These are phyloP conservation scores for Crotalus helleri DNA, from an alignment of 2,113 vertebrate species.

Conservation along the genomic window DNA sequence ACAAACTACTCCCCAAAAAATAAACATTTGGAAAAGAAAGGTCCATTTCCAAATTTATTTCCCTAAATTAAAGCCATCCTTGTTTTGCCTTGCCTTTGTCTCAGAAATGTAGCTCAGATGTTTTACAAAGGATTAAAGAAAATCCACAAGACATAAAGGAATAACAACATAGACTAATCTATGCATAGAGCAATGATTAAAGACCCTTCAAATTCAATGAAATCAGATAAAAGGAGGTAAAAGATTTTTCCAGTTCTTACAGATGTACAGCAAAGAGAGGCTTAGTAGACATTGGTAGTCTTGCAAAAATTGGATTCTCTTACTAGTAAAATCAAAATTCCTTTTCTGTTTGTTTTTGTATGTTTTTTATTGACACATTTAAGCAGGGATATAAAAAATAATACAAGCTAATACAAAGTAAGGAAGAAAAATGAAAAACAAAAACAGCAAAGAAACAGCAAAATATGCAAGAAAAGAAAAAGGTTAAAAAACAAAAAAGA, in stretches of 20 bases:
- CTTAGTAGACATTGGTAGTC: not conserved
- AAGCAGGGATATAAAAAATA: not conserved
- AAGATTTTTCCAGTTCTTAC: not conserved
- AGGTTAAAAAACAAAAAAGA: not conserved
- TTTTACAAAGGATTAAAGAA: slow-evolving; percentile 31
- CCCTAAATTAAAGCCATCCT: not conserved
- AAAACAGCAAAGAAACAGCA: not conserved
- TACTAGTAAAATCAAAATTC: not conserved
- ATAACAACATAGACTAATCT: slow-evolving; percentile 24
- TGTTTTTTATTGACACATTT: not conserved
- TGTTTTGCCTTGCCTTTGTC: slow-evolving; percentile 26
- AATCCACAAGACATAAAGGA: not conserved
- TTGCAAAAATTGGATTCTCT: not conserved
- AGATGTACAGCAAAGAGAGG: slow-evolving; percentile 8
- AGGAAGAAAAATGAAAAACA: not conserved
- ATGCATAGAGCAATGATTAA: slow-evolving; percentile 26
- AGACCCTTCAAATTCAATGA: slow-evolving; percentile 19
- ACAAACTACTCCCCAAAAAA: not conserved
- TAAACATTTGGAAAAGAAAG: not conserved
- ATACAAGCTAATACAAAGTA: not conserved
- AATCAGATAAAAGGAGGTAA: slow-evolving; percentile 26
- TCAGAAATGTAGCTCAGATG: slow-evolving; percentile 28
- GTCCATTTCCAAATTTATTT: not conserved
- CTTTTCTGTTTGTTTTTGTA: not conserved
- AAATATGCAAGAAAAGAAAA: not conserved